Percentiles rank a stretch among this genome's conserved stretches.
Conservation (phyloP, 1,140 invertebrate species). For the Zophobas morio region DNA sequence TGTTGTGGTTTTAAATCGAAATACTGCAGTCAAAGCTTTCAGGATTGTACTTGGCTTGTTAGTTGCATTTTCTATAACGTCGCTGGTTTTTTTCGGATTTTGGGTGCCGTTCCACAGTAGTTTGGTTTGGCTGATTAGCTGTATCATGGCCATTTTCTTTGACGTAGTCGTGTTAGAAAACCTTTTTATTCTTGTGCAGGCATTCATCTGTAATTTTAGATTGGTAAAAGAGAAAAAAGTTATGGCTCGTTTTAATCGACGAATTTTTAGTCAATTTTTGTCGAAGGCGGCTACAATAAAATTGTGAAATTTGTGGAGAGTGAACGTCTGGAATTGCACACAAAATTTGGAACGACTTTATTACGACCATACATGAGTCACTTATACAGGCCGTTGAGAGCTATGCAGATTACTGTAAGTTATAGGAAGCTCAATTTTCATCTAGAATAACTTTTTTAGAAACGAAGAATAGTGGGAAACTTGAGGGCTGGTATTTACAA, state of each 20-base stretch:
- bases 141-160: background rate
- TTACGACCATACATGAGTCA: slow-evolving; percentile 58
- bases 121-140: slow-evolving; percentile 2
- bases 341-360: slow-evolving; percentile 44
- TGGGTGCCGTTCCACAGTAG: background rate
- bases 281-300: background rate
- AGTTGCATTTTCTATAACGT: background rate
- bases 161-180: background rate
- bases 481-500: background rate
- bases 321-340: slow-evolving; percentile 14
- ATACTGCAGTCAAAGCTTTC: background rate
- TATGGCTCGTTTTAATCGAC: background rate
- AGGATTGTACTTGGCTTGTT: background rate
- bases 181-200: slow-evolving; percentile 8
- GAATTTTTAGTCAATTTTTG: background rate
- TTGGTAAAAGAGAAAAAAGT: background rate
- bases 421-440: background rate
- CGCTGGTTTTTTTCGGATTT: slow-evolving; percentile 14
- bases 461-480: slow-evolving; percentile 1
- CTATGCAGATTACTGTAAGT: slow-evolving; percentile 24
- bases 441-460: background rate
- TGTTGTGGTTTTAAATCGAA: background rate
- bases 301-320: slow-evolving; percentile 6
- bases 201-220: slow-evolving; percentile 16
- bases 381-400: slow-evolving; percentile 53